A percentile compares a stretch with the other conserved stretches of the same genome.
phyloP scores from a whole-genome alignment of 2,113 vertebrate species.

The Microcebus murinus region DNA sequence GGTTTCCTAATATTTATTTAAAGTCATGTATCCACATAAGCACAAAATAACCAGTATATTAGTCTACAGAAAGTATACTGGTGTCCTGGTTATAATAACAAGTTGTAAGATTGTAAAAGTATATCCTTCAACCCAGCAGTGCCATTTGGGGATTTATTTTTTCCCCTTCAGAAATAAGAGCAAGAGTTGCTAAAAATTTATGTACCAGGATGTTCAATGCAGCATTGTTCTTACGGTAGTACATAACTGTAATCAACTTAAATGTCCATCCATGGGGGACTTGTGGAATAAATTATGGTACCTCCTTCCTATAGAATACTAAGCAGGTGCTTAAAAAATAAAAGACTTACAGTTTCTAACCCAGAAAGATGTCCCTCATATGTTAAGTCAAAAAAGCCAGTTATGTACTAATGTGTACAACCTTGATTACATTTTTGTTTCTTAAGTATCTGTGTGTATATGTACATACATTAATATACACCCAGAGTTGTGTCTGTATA shows the following conservation, averaged over 20 bases:
- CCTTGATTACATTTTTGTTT: not conserved
- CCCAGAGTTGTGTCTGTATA: not conserved
- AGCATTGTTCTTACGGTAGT: not conserved
- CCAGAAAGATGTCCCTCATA: not conserved
- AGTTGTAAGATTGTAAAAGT: not conserved
- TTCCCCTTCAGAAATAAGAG: not conserved
- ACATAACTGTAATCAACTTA: not conserved
- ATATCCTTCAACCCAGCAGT: not conserved
- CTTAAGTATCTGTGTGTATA: not conserved
- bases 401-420: not conserved
- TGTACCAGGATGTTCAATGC: not conserved
- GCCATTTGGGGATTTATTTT: not conserved
- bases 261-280: not conserved
- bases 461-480: not conserved
- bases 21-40: not conserved
- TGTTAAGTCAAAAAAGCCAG: not conserved
- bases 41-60: constrained; percentile 37
- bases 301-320: not conserved
- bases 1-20: not conserved
- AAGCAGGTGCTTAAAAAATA: constrained; percentile 26
- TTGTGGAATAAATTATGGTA: not conserved
- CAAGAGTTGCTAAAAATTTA: constrained; percentile 30
- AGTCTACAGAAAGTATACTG: not conserved
- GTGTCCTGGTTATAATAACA: not conserved
- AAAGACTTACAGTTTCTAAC: not conserved